Evolutionary conservation across 2,888 invertebrate species (phyloP).

Genomic region (Thalpophila matura): DNA sequence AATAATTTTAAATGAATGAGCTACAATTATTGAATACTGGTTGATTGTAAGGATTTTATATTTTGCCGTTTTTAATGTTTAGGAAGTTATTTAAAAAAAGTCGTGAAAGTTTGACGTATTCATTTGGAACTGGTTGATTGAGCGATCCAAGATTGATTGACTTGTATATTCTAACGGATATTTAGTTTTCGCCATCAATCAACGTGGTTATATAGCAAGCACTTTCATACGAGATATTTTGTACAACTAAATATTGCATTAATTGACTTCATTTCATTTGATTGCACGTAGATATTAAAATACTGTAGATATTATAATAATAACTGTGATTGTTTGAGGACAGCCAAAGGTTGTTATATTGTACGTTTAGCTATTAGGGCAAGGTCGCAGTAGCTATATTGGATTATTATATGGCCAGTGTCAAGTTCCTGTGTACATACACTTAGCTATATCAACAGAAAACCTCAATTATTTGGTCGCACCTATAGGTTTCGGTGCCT

Average conservation of each 20-base stretch:
- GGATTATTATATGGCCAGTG: background rate
- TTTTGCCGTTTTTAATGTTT: background rate
- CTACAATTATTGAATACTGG: slow-evolving; percentile 4
- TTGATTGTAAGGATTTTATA: background rate
- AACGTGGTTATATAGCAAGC: background rate
- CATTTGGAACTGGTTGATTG: background rate
- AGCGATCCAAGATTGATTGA: background rate
- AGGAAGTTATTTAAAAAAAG: background rate
- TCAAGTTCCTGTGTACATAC: slow-evolving; percentile 1
- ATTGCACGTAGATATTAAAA: background rate
- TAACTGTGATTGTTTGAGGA: background rate
- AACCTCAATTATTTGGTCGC: background rate
- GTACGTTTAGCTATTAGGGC: slow-evolving; percentile 7
- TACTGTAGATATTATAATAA: background rate
- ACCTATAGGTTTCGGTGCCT: background rate
- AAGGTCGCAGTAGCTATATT: slow-evolving; percentile 21
- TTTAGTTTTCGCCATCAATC: background rate
- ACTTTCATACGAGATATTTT: too few species aligned
- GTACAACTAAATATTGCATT: too few species aligned
- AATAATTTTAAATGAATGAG: slow-evolving; percentile 17
- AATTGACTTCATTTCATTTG: too few species aligned
- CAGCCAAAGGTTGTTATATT: slow-evolving; percentile 5
- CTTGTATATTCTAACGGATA: background rate
- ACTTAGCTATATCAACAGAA: too few species aligned
- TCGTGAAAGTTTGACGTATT: background rate